Base-by-base conservation (phyloP, 2,888 invertebrate genomes). In the Zelleria hepariella region DNA sequence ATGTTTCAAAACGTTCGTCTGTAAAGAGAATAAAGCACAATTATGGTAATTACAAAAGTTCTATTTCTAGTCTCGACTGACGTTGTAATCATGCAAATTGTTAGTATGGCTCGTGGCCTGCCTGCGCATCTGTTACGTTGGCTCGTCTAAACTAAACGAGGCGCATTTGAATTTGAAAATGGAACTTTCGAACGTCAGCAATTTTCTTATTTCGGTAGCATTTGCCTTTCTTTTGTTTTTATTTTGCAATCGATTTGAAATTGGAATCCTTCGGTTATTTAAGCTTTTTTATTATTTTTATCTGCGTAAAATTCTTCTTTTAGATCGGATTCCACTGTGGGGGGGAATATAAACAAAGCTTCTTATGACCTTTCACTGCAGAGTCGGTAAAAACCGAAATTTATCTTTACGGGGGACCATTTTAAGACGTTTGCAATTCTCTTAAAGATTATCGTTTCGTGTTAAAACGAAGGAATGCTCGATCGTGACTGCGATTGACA, bases 401-500 rank as follows among this genome's bases (percentile, higher is more conserved):
- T 42, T 42, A 42, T 42, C 15, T 15, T 15, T 15, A 15, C 32
- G 10, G 32, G 32, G 15, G 32, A 42, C 32, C 10, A 42, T 42
- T 42, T 42, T 10, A 42, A 15, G 32, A 2, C 15, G 15, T 42
- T 4, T 2, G 32, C 32, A 42, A 42, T 42, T 42, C 32, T 42
- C 32, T 42, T 32, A 32, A 42, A 15, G 32, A 10, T 15, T 42
- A 42, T 42, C 32, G 32, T 42, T 42, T 42, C 32, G 32, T 42
- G 32, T 56, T 56, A 56, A 21, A 47, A 58, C 27, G 58, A 26
- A 51, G 27, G 58, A 58, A 61, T 63, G 25, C 53, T 48, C 48
- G 54, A 20, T 64, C 64, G 65, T 65, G 65, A 65, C 65, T 64
- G 21, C 60, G 55, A 59, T 61, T 63, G 65, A 63, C 64, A 63